Conservation (phyloP, 1,140 invertebrate species). For the Drosophila carrolli region DNA sequence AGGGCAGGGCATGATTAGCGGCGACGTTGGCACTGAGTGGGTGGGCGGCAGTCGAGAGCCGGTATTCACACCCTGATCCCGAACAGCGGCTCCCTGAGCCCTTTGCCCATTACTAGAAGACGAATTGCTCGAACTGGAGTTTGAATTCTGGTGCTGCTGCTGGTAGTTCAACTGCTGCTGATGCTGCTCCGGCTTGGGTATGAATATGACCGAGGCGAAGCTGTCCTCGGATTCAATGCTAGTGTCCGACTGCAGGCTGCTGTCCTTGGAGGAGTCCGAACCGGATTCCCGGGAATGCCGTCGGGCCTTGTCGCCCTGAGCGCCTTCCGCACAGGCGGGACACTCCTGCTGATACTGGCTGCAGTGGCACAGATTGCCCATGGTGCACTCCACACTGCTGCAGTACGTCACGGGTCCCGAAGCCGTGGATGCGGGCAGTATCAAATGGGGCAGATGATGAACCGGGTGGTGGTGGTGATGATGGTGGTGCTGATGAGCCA, state of each 20-base stretch:
- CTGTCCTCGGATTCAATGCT: slow-evolving; percentile 97
- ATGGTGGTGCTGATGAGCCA: slow-evolving; percentile 52
- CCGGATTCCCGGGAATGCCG: slow-evolving; percentile 92
- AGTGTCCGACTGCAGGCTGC: slow-evolving; percentile 95
- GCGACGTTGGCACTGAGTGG: slow-evolving; percentile 89
- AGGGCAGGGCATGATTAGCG: slow-evolving; percentile 86
- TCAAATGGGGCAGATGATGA: slow-evolving; percentile 29
- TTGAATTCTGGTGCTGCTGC: slow-evolving; percentile 85
- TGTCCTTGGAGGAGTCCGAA: slow-evolving; percentile 96
- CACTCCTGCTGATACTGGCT: slow-evolving; percentile 80
- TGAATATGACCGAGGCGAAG: slow-evolving; percentile 95
- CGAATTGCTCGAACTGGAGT: slow-evolving; percentile 84
- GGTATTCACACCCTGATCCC: slow-evolving; percentile 8
- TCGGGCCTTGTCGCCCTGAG: slow-evolving; percentile 49
- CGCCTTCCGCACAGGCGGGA: slow-evolving; percentile 52
- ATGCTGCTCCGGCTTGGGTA: slow-evolving; percentile 88
- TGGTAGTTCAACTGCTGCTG: slow-evolving; percentile 76
- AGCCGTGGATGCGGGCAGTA: slow-evolving; percentile 10
- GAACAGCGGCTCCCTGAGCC: slow-evolving; percentile 18
- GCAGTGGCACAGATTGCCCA: slow-evolving; percentile 66
- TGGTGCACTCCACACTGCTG: slow-evolving; percentile 66
- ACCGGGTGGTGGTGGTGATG: slow-evolving; percentile 63
- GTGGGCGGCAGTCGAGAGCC: slow-evolving; percentile 52
- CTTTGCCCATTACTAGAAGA: slow-evolving; percentile 65
- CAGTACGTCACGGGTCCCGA: slow-evolving; percentile 77